Percentiles rank a stretch among this genome's conserved stretches.
These are phyloP conservation scores for Xanthia togata DNA, from an alignment of 2,888 invertebrate species.

Conservation along the genomic window DNA sequence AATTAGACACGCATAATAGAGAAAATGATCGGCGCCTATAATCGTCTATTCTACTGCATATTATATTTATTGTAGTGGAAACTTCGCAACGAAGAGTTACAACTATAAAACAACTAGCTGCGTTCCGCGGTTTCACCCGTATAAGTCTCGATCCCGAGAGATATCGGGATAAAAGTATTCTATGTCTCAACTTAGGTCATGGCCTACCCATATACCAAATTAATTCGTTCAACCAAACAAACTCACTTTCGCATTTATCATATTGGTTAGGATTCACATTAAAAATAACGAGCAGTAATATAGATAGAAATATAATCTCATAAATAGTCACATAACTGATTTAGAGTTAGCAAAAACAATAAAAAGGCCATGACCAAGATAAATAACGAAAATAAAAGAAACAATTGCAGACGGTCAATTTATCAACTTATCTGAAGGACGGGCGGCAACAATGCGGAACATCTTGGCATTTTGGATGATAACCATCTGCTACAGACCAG, in stretches of 20 bases:
- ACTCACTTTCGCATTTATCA: too few species aligned
- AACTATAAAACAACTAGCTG: constrained; percentile 13
- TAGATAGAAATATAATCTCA: constrained; percentile 40
- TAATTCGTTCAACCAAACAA: too few species aligned
- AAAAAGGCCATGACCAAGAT: constrained; percentile 63
- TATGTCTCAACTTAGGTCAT: too few species aligned
- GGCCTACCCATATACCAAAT: too few species aligned
- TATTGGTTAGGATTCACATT: constrained; percentile 3
- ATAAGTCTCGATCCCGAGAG: too few species aligned
- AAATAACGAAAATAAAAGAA: constrained; percentile 59
- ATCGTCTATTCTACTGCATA: constrained; percentile 18
- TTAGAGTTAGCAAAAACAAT: constrained; percentile 50
- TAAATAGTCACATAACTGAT: constrained; percentile 29
- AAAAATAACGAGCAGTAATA: constrained; percentile 38
- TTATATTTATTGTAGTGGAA: constrained; percentile 10
- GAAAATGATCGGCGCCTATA: constrained; percentile 32
- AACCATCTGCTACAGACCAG: constrained; percentile 59
- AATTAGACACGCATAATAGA: constrained; percentile 49
- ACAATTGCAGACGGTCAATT: constrained; percentile 64
- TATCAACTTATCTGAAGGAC: constrained; percentile 66
- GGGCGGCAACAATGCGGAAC: constrained; percentile 67
- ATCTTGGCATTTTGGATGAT: constrained; percentile 59
- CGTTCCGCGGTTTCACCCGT: too few species aligned
- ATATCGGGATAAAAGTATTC: too few species aligned
- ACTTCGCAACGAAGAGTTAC: constrained; percentile 4